Conservation (phyloP, 2,888 invertebrate species). For the Mythimna albipuncta region DNA sequence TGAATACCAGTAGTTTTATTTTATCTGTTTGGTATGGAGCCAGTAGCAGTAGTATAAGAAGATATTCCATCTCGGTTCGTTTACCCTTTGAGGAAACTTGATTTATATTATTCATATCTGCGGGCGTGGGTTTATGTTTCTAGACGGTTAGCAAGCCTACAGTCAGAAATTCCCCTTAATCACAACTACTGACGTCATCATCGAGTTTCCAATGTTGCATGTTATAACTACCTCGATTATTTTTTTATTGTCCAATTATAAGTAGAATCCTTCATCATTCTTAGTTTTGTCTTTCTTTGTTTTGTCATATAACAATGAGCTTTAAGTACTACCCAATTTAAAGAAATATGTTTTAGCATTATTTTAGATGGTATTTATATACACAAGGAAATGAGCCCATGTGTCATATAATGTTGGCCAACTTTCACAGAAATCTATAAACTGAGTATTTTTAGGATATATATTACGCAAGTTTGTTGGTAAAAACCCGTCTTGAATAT, state of each 20-base stretch:
- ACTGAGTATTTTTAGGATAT: constrained; percentile 1
- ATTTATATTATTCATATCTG: constrained; percentile 11
- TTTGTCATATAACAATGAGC: not conserved
- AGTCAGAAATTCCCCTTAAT: constrained; percentile 23
- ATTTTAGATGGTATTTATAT: not conserved
- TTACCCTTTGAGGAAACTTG: constrained; percentile 21
- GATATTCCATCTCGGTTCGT: constrained; percentile 19
- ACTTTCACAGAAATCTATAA: constrained; percentile 13
- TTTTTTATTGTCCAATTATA: constrained; percentile 29
- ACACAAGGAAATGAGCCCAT: not conserved
- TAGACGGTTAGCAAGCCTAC: not conserved
- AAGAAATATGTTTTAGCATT: constrained; percentile 1
- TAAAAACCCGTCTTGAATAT: constrained; percentile 35
- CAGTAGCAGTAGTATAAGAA: not conserved
- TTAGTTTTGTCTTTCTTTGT: constrained; percentile 4
- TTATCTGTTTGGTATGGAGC: constrained; percentile 10
- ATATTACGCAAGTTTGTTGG: not conserved
- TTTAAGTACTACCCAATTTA: not conserved
- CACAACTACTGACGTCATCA: constrained; percentile 26
- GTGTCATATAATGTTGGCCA: constrained; percentile 12
- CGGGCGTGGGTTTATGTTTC: not conserved
- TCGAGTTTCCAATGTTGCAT: constrained; percentile 13
- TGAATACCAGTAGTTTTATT: constrained; percentile 16
- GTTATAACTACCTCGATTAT: constrained; percentile 24
- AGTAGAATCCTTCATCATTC: constrained; percentile 1